Base-by-base conservation (phyloP, 2,797 vertebrate species). In the Hybognathus amarus region DNA sequence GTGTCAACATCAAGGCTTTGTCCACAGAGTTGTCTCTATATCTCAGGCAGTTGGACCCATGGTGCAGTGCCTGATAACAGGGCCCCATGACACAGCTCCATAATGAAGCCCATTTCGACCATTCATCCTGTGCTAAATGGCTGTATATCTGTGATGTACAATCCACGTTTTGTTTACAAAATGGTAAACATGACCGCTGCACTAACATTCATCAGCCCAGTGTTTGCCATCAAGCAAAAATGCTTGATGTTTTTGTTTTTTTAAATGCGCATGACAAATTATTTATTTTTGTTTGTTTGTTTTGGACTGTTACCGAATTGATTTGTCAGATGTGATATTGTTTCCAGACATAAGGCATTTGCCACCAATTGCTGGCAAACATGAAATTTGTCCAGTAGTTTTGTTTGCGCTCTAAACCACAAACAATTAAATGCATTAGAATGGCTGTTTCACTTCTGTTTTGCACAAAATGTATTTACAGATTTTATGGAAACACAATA, bases 101-200 rank as follows among this genome's bases (percentile, higher is more conserved):
- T 93, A 94, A 95, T 94, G 91, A 92, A 88, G 92, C 88, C 91
- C 92, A 94, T 95, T 96, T 95, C 94, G 93, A 91, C 93, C 88
- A 91, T 87, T 89, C 91, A 91, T 90, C 92, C 61, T 91, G 93
- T 92, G 88, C 11, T 92, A 92, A 93, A 92, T 91, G 92, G 90
- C 87, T 73, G n/a, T 75, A n/a, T 75, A 61, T 90, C 83, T 91
- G 74, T 90, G 90, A 94, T 92, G 92, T 92, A 36, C 93, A 90
- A 91, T 91, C 5, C 38, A 59, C n/a, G 50, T 89, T 93, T 94
- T 94, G 94, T 89, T 84, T 79, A 50, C 70, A 74, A 47, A 70
- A 33, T 56, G 47, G 73, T 79, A 69, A 66, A 47, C n/a, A 33
- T 56, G 82, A 71, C 64, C 22, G 2, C 20, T 33, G 6, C 67